Percentiles rank a stretch among this genome's conserved stretches.
Conservation (phyloP, 2,888 invertebrate genomes). For the Orchesella flavescens region DNA sequence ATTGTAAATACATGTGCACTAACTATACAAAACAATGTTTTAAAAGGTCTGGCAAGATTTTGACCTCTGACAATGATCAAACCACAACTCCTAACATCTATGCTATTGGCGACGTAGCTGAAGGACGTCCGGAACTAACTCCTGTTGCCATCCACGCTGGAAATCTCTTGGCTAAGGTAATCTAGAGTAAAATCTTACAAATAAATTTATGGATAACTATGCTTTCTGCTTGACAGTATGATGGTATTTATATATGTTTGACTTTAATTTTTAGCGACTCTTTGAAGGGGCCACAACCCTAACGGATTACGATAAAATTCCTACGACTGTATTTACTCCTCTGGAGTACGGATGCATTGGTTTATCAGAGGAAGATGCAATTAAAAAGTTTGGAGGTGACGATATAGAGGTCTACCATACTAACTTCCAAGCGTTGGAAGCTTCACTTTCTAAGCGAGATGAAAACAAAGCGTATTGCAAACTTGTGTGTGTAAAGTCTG, state of each 20-base stretch:
- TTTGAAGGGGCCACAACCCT: constrained; percentile 73
- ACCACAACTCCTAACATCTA: constrained; percentile 90
- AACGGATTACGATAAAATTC: constrained; percentile 76
- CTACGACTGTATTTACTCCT: constrained; percentile 80
- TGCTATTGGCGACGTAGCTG: constrained; percentile 89
- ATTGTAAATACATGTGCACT: background rate
- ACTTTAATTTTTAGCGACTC: constrained; percentile 81
- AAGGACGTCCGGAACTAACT: constrained; percentile 80
- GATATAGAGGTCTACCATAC: constrained; percentile 78
- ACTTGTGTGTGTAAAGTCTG: constrained; percentile 79
- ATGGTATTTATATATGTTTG: constrained; percentile 83
- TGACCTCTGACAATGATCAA: constrained; percentile 83
- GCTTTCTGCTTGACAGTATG: background rate
- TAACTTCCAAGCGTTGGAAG: constrained; percentile 74
- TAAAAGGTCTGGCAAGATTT: constrained; percentile 68
- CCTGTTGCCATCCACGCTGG: constrained; percentile 77
- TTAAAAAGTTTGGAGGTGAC: constrained; percentile 75
- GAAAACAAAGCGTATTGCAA: constrained; percentile 92
- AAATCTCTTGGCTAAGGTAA: constrained; percentile 69
- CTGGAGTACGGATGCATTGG: constrained; percentile 79
- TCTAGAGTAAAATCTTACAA: constrained; percentile 75
- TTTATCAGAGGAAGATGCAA: constrained; percentile 78
- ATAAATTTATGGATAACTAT: constrained; percentile 8
- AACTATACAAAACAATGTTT: background rate
- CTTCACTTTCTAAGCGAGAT: constrained; percentile 35